Evolutionary conservation across 2,113 vertebrate species (phyloP).

Genomic region (Circaetus cinerascens): DNA sequence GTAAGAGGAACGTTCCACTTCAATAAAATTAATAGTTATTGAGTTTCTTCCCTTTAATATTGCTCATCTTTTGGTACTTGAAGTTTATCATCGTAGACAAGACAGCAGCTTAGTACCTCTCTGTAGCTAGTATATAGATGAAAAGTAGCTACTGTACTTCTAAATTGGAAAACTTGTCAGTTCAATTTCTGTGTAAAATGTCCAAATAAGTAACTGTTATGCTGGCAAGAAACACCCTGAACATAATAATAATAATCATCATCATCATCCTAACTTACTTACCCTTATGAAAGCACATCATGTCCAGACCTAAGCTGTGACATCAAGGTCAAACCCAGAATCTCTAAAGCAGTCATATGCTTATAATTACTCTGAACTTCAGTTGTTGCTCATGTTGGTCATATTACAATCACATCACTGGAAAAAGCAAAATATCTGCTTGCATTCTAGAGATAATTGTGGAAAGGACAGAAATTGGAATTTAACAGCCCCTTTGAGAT

Average conservation of each 20-base stretch:
- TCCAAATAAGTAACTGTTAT: background rate
- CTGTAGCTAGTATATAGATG: background rate
- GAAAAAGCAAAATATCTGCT: background rate
- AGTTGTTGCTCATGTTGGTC: background rate
- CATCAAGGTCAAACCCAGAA: slow-evolving; percentile 8
- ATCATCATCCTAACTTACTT: background rate
- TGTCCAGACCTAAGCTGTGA: background rate
- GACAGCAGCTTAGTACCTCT: background rate
- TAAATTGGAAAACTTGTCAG: background rate
- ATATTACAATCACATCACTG: background rate
- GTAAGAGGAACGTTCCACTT: background rate
- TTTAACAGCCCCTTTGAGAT: background rate
- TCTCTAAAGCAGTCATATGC: background rate
- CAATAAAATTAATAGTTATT: background rate
- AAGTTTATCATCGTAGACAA: background rate
- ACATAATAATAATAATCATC: background rate
- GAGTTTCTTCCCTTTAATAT: background rate
- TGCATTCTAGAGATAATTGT: slow-evolving; percentile 25
- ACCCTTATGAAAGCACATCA: background rate
- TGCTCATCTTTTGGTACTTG: background rate
- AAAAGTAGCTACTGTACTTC: background rate
- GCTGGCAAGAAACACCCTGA: background rate
- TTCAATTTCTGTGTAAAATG: background rate
- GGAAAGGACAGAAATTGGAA: background rate
- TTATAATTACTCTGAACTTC: slow-evolving; percentile 20